A percentile compares a stretch with the other conserved stretches of the same genome.
Conservation (phyloP, 2,888 invertebrate species). For the Eurytoma californica region DNA sequence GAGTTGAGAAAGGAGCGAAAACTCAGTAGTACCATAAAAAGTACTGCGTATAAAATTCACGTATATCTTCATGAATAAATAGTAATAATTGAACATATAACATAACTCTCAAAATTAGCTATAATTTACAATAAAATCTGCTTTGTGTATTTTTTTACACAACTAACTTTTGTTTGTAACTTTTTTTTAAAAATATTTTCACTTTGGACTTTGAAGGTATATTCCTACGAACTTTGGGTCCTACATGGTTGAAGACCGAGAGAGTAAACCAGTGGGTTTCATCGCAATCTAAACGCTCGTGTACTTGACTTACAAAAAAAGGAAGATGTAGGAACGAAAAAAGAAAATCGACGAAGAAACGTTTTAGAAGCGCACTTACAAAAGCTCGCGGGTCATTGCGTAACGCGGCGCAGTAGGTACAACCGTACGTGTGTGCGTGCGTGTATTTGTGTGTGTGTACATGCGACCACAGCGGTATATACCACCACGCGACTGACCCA, state of each 20-base stretch:
- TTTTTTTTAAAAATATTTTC: too few species aligned
- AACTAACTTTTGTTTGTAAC: too few species aligned
- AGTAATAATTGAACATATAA: too few species aligned
- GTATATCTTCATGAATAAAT: not conserved
- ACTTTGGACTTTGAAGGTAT: too few species aligned
- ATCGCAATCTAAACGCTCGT: not conserved
- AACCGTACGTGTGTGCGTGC: not conserved
- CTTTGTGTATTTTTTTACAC: too few species aligned
- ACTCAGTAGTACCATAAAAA: not conserved
- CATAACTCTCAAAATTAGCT: too few species aligned
- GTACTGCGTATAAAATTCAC: not conserved
- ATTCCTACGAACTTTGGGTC: too few species aligned
- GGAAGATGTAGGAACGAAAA: not conserved
- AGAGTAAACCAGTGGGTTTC: not conserved
- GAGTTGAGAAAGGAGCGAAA: not conserved
- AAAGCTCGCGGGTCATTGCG: slow-evolving; percentile 64
- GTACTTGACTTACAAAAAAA: not conserved
- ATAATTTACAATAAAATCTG: too few species aligned
- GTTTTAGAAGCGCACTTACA: slow-evolving; percentile 50
- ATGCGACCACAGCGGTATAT: not conserved
- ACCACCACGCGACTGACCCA: slow-evolving; percentile 72
- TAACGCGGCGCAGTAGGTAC: slow-evolving; percentile 44
- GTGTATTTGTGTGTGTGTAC: not conserved
- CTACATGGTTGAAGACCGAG: not conserved
- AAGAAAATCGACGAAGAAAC: slow-evolving; percentile 17